Evolutionary conservation across 2,888 invertebrate genomes (phyloP).

Genomic region (Eupeodes luniger): DNA sequence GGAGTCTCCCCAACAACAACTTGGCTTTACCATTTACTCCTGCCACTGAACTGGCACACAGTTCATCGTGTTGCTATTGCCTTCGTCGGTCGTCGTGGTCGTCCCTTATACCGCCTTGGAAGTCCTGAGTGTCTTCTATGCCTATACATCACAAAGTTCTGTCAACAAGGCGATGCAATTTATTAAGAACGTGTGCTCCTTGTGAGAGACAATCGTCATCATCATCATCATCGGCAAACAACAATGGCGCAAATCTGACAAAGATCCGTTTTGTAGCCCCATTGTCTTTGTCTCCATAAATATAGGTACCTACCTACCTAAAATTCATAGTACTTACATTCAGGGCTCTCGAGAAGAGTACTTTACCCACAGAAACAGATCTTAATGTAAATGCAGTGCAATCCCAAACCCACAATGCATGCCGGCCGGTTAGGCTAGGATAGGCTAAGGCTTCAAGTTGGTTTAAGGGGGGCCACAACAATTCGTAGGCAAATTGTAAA

Average conservation of each 20-base stretch:
- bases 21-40: slow-evolving; percentile 38
- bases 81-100: not conserved
- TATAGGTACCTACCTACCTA: not conserved
- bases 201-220: slow-evolving; percentile 52
- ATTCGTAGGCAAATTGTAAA: slow-evolving; percentile 68
- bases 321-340: no score
- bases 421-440: no score
- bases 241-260: slow-evolving; percentile 72
- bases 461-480: slow-evolving; percentile 19
- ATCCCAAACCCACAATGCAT: not conserved
- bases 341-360: slow-evolving; percentile 10
- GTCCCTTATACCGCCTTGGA: not conserved
- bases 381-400: slow-evolving; percentile 50
- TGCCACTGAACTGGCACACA: slow-evolving; percentile 15
- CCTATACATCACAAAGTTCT: slow-evolving; percentile 14
- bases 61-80: not conserved
- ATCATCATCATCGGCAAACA: slow-evolving; percentile 56
- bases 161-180: slow-evolving; percentile 65
- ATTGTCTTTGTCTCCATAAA: slow-evolving; percentile 47
- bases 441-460: not conserved
- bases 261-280: slow-evolving; percentile 67
- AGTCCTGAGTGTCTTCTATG: not conserved
- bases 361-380: not conserved
- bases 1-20: slow-evolving; percentile 11
- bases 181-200: slow-evolving; percentile 70